phyloP scores from a whole-genome alignment of 2,888 invertebrate species.

The Caenorhabditis afra region DNA sequence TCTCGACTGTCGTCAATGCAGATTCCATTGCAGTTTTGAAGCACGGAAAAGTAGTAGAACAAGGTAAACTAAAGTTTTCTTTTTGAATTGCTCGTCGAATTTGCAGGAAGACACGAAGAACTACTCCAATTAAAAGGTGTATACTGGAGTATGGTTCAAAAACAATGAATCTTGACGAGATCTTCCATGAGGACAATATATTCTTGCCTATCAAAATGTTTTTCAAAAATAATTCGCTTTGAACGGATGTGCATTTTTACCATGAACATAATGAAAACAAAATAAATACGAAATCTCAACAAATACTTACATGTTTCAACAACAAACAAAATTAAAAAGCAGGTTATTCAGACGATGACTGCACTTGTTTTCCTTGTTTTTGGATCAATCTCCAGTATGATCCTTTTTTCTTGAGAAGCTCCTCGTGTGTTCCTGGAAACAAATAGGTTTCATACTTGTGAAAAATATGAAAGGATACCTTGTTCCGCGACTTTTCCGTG shows the following conservation, averaged over 20 bases:
- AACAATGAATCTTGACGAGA: constrained; percentile 30
- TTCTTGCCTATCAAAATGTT: no score
- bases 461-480: not conserved
- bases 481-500: constrained; percentile 72
- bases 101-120: constrained; percentile 36
- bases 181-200: no score
- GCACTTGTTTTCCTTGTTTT: constrained; percentile 13
- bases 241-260: no score
- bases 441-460: no score
- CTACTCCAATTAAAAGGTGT: constrained; percentile 4
- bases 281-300: no score
- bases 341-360: no score
- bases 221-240: no score
- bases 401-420: constrained; percentile 13
- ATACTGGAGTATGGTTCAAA: constrained; percentile 39
- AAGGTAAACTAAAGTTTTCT: constrained; percentile 6
- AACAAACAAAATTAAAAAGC: no score
- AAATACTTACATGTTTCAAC: no score
- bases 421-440: constrained; percentile 38
- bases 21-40: constrained; percentile 82
- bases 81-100: not conserved
- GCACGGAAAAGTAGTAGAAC: constrained; percentile 72
- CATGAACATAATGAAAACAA: no score
- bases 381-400: constrained; percentile 34
- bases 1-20: constrained; percentile 82